Evolutionary conservation across 1,140 invertebrate genomes (phyloP), one percentile per base, ranked within the genome.

Genomic region (Dendrolimus punctatus): DNA sequence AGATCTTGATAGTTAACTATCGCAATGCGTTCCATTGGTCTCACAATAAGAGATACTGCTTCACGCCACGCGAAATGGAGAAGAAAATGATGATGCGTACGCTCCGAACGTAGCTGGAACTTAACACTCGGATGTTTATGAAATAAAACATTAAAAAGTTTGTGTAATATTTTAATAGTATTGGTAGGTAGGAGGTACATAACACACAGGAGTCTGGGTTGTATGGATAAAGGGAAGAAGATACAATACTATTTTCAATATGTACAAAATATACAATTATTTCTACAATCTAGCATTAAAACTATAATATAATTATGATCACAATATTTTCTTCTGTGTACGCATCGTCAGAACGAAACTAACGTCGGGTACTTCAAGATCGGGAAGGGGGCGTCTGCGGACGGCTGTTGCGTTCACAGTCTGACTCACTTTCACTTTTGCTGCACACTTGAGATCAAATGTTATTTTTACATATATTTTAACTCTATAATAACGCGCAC

Each of bases 241-340:
- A 85, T 87, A 88, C 85, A 87, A 87, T 87, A 87, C 83, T 88
- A 88, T 88, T 86, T 84, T 84, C 82, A 88, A 79, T 88, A 88
- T 88, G 75, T 87, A 88, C 87, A 88, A 88, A 88, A 88, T 88
- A 85, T 88, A 88, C 85, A 88, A 75, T 85, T 87, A 87, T 56
- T 57, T 76, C 73, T 82, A 87, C 71, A 71, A 65, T 71, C 79
- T 85, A 86, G 75, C 78, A 71, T 76, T 80, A 78, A 75, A 75
- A 72, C 80, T 83, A 85, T 66, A 83, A 76, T 85, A 86, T 83
- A 87, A 85, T 85, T 87, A 86, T 87, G 83, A 87, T 85, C 85
- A 87, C 81, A 85, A 83, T 84, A 79, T 73, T 49, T 82, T 82
- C 76, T 77, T 83, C 80, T 81, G 60, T 68, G 77, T 81, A 80